These are phyloP conservation scores for Lydus trimaculatus DNA, from an alignment of 2,888 invertebrate genomes.

Conservation along the genomic window DNA sequence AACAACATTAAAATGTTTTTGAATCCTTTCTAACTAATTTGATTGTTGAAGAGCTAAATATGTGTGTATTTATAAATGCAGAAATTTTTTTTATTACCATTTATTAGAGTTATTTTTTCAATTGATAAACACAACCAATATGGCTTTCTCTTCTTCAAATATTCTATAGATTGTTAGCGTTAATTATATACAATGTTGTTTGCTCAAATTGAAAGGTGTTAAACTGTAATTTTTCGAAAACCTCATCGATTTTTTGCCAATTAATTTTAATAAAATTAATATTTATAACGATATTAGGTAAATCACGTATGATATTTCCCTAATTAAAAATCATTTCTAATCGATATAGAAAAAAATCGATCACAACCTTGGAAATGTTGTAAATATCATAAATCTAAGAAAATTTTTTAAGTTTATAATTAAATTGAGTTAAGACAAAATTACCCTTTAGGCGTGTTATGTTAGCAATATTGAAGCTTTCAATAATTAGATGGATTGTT, in stretches of 20 bases:
- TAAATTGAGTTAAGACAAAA: neutral
- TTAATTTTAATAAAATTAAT: neutral
- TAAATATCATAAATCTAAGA: neutral
- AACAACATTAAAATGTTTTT: neutral
- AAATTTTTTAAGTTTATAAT: neutral
- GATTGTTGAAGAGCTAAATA: neutral
- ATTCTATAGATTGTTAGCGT: constrained; percentile 7
- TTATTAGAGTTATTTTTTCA: neutral
- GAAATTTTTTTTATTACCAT: neutral
- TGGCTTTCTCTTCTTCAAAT: constrained; percentile 11
- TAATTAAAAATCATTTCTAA: no score
- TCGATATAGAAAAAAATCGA: neutral
- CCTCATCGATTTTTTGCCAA: neutral
- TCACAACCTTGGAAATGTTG: neutral
- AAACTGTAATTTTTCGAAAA: constrained; percentile 12
- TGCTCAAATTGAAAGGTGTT: constrained; percentile 12
- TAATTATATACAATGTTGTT: constrained; percentile 9
- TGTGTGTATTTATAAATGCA: neutral
- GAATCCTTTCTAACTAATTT: constrained; percentile 5
- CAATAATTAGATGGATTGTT: constrained; percentile 2
- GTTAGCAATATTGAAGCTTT: neutral
- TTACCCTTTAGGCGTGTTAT: neutral
- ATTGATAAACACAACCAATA: neutral
- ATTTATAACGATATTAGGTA: constrained; percentile 1
- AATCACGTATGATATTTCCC: neutral